A percentile compares a stretch with the other conserved stretches of the same genome.
These are phyloP conservation scores for Drosophila pseudotakahashii DNA, from an alignment of 2,888 invertebrate species.

Conservation along the genomic window DNA sequence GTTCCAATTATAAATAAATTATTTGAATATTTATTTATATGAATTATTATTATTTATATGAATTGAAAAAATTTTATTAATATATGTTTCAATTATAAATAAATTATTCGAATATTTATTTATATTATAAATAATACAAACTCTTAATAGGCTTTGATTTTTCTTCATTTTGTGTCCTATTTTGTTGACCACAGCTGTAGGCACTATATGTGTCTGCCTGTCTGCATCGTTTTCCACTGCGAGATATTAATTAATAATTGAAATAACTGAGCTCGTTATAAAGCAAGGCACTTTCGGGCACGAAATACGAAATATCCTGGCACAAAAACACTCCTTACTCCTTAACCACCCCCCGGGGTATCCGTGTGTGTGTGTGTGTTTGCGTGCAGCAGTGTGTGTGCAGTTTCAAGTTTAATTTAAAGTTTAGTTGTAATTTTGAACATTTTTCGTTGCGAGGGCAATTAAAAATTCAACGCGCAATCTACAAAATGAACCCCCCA, in stretches of 20 bases:
- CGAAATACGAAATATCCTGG: conserved; percentile 20
- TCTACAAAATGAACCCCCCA: conserved; percentile 59
- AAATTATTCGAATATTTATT: too few relatives aligned
- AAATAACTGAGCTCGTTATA: conserved; percentile 55
- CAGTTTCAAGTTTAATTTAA: conserved; percentile 61
- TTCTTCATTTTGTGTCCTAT: neutral
- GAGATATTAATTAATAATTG: conserved; percentile 76
- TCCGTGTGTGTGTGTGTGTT: conserved; percentile 7
- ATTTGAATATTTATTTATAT: too few relatives aligned
- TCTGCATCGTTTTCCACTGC: conserved; percentile 46
- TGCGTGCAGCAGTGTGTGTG: conserved; percentile 19
- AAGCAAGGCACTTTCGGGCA: conserved; percentile 41
- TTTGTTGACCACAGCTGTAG: neutral
- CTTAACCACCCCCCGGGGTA: conserved; percentile 10
- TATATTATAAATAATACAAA: too few relatives aligned
- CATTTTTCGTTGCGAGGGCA: conserved; percentile 59
- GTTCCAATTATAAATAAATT: too few relatives aligned
- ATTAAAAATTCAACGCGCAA: conserved; percentile 72
- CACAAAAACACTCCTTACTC: conserved; percentile 5
- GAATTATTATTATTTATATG: too few relatives aligned
- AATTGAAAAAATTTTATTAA: too few relatives aligned
- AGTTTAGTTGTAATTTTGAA: conserved; percentile 70
- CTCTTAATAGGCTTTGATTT: neutral
- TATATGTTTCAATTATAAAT: too few relatives aligned
- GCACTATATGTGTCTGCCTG: conserved; percentile 6